These are phyloP conservation scores for Pelecanoides urinatrix DNA, from an alignment of 2,113 vertebrate species.

Conservation along the genomic window DNA sequence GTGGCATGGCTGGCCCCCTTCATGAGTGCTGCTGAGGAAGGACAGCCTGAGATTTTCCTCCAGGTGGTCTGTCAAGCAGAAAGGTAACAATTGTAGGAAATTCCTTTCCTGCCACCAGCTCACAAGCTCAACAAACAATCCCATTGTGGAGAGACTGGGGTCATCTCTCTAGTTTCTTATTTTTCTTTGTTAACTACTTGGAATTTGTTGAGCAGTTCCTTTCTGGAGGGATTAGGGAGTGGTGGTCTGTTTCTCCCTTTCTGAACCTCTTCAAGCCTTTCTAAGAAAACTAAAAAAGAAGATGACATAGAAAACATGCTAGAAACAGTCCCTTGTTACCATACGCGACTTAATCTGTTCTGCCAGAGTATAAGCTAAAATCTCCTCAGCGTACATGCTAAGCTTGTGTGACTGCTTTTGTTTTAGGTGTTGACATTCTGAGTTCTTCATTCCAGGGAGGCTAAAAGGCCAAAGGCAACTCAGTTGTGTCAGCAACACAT, in stretches of 20 bases:
- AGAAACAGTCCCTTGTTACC: neutral
- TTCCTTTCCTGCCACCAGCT: conserved; percentile 1
- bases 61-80: conserved; percentile 50
- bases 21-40: neutral
- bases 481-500: neutral
- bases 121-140: conserved; percentile 29
- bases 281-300: neutral
- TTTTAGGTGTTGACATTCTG: neutral
- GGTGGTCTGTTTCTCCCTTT: neutral
- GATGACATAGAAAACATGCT: neutral
- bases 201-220: neutral
- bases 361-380: neutral
- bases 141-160: neutral
- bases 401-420: neutral
- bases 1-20: neutral
- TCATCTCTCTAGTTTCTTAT: neutral
- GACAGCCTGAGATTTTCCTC: neutral
- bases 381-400: neutral
- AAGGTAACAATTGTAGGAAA: conserved; percentile 63
- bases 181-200: neutral
- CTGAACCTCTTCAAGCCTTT: neutral
- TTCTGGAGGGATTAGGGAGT: neutral
- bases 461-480: neutral
- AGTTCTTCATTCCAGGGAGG: neutral
- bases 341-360: neutral